Evolutionary conservation across 2,888 invertebrate genomes (phyloP).

Genomic region (Apamea crenata): DNA sequence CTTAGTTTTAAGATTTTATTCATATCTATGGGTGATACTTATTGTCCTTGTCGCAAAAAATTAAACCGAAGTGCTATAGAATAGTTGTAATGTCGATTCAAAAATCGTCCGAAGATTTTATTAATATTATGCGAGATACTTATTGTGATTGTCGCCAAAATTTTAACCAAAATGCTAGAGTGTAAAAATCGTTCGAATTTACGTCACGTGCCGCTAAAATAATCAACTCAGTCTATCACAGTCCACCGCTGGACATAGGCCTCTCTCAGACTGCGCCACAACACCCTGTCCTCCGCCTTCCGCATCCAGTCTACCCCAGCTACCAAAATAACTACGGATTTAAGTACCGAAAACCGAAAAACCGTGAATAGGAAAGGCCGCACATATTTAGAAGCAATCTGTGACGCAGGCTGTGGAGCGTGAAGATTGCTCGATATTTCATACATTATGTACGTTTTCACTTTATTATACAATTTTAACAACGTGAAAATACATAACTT

Average conservation of each 20-base stretch:
- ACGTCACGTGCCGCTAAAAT: too few relatives aligned
- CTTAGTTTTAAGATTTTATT: not conserved
- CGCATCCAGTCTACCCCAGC: too few relatives aligned
- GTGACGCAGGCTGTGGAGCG: slow-evolving; percentile 43
- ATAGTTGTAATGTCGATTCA: too few relatives aligned
- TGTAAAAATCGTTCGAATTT: not conserved
- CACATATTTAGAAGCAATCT: slow-evolving; percentile 50
- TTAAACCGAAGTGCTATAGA: too few relatives aligned
- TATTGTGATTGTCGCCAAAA: not conserved
- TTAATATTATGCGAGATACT: not conserved
- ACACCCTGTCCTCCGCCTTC: too few relatives aligned
- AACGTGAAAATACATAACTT: slow-evolving; percentile 31
- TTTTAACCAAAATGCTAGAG: not conserved
- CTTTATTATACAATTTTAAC: slow-evolving; percentile 43
- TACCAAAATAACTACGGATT: not conserved
- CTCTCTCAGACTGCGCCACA: too few relatives aligned
- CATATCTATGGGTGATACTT: not conserved
- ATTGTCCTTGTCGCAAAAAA: not conserved
- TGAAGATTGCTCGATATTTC: slow-evolving; percentile 57
- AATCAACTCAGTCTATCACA: too few relatives aligned
- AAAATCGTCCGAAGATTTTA: not conserved
- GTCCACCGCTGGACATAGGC: too few relatives aligned
- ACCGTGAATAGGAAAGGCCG: slow-evolving; percentile 22
- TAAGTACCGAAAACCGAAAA: slow-evolving; percentile 23
- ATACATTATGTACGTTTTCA: slow-evolving; percentile 47